Evolutionary conservation across 2,888 invertebrate genomes (phyloP).

Genomic region (Sericinus montela): DNA sequence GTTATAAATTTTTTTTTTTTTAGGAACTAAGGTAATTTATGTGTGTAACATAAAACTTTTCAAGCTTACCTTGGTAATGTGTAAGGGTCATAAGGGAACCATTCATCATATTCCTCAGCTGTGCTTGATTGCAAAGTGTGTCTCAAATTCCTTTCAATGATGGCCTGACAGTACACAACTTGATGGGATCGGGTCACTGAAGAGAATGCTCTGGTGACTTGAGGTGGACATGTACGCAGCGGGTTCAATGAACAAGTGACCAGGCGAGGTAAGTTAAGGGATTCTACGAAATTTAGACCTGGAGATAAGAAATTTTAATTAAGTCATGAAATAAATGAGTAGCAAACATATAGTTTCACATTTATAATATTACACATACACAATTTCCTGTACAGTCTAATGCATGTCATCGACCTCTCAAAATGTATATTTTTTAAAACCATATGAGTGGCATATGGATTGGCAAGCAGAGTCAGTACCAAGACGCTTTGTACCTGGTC

Average conservation of each 20-base stretch:
- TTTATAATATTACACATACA: no score
- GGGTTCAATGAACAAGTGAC: conserved; percentile 94
- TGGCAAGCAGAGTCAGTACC: no score
- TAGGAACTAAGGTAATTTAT: no score
- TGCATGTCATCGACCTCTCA: no score
- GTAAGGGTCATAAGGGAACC: conserved; percentile 96
- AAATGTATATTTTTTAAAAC: no score
- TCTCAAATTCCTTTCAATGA: conserved; percentile 91
- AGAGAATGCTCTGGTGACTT: conserved; percentile 89
- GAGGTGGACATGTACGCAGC: conserved; percentile 87
- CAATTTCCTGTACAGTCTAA: no score
- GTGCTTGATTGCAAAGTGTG: conserved; percentile 60
- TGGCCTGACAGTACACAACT: conserved; percentile 93
- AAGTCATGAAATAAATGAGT: no score
- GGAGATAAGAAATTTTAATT: conserved; percentile 37
- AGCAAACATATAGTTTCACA: no score
- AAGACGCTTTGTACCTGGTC: no score
- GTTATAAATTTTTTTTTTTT: no score
- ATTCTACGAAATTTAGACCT: conserved; percentile 89
- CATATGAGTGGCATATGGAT: no score
- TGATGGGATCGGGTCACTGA: conserved; percentile 91
- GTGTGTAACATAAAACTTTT: not conserved
- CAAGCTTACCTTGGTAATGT: conserved; percentile 81
- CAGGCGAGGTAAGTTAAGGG: conserved; percentile 90
- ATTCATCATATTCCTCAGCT: conserved; percentile 80